Conservation (phyloP, 2,888 invertebrate genomes). For the Petrolisthes cinctipes region DNA sequence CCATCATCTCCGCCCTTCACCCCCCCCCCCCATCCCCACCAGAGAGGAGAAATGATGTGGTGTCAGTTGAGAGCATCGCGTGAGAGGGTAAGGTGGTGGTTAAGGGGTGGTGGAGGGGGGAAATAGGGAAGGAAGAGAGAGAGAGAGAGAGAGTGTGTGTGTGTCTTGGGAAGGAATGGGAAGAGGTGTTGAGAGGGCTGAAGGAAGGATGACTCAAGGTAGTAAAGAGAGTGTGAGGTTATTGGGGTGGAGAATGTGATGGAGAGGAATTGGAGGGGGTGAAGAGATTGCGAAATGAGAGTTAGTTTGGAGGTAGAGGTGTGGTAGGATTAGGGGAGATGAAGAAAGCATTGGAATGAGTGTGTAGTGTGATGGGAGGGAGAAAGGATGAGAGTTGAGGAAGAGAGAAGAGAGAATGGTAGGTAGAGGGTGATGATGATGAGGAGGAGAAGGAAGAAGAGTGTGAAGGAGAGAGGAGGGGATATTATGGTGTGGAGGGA, state of each 20-base stretch:
- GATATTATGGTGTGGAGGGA: not conserved
- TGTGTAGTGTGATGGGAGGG: not conserved
- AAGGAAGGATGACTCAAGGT: not conserved
- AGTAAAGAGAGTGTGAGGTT: not conserved
- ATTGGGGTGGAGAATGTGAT: not conserved
- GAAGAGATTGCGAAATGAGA: not conserved
- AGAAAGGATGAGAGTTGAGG: not conserved
- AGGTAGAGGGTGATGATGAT: not conserved
- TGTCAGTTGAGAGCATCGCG: constrained; percentile 4
- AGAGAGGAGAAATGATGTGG: not conserved
- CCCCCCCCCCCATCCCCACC: not conserved
- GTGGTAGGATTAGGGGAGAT: not conserved
- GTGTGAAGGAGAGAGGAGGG: not conserved
- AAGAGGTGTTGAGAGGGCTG: constrained; percentile 26
- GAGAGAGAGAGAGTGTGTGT: not conserved
- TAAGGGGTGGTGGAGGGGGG: not conserved
- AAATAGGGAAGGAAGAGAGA: not conserved
- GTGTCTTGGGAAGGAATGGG: constrained; percentile 6
- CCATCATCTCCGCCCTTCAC: constrained; percentile 1
- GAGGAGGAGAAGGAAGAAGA: not conserved
- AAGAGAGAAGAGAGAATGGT: not conserved
- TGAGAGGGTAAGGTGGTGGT: not conserved
- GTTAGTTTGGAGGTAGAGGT: not conserved
- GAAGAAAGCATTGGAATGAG: not conserved
- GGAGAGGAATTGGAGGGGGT: not conserved